Evolutionary conservation across 2,888 invertebrate species (phyloP).

Genomic region (Cephus pulcher): DNA sequence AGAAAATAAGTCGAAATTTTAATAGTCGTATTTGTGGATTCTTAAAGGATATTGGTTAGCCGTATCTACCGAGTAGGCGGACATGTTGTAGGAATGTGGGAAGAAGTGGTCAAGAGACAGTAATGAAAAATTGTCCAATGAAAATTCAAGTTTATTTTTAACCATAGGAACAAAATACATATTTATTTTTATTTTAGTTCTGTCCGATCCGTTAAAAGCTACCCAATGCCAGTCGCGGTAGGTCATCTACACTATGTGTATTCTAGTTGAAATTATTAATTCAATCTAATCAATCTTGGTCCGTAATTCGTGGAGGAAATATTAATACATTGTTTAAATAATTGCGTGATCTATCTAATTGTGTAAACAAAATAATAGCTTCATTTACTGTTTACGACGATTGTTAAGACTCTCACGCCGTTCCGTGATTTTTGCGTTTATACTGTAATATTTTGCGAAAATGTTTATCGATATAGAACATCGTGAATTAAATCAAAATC

Average conservation of each 20-base stretch:
- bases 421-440: too few species aligned
- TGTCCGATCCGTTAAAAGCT: too few species aligned
- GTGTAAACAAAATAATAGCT: too few species aligned
- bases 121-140: not conserved
- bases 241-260: not conserved
- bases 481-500: too few species aligned
- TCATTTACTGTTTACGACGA: too few species aligned
- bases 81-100: too few species aligned
- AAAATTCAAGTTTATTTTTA: not conserved
- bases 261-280: not conserved
- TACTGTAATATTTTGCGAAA: too few species aligned
- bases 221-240: not conserved
- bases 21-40: not conserved
- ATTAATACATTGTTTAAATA: too few species aligned
- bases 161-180: not conserved
- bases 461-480: too few species aligned
- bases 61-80: constrained; percentile 12
- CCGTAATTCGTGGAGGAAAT: not conserved
- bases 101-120: too few species aligned
- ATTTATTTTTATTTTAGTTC: not conserved
- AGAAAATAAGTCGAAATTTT: not conserved
- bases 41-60: constrained; percentile 28
- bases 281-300: constrained; percentile 1
- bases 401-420: too few species aligned
- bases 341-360: too few species aligned